Base-by-base conservation (phyloP, 2,888 invertebrate species). In the Limnephilus rhombicus region DNA sequence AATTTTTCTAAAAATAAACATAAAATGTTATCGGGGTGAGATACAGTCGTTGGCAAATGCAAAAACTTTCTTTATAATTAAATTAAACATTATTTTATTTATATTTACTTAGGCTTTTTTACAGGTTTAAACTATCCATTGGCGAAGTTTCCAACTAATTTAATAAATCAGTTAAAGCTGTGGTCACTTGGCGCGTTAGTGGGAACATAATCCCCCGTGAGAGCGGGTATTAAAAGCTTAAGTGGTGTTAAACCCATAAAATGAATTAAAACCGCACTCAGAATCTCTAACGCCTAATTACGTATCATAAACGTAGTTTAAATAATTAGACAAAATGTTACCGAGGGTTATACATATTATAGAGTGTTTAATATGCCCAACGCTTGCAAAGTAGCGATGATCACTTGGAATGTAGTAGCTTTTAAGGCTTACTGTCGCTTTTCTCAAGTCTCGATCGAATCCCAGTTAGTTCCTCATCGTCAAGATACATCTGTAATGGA, bases 181-280 rank as follows among this genome's bases (percentile, higher is more conserved):
- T 45, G 86, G 86, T 45, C 86, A 45, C 83, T 15, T 34, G 83
- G 34, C 34, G 37, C n/a, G 83, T 34, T 15, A 41, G 86, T 41
- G 86, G n/a, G 45, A 86, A 15, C 86, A 29, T 86, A 86, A 86
- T 86, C 86, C 86, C 45, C 18, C 15, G 3, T 45, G 86, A 86
- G 45, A 86, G 86, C 86, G 45, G 49, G 45, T 24, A 41, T 86
- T 86, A 86, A 86, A 45, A 45, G 86, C 86, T 86, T 86, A 37
- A 45, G 86, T 45, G 86, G 86, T 41, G 37, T 45, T 15, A 86
- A 86, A 86, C 49, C 86, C 49, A 49, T 86, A 45, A 41, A 86
- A 86, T 45, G 18, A 86, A 86, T 86, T 86, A n/a, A 86, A 86
- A 86, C 86, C 37, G 68, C 68, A 68, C 24, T 68, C 24, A n/a